Base-by-base conservation (phyloP, 2,888 invertebrate species). In the Hypercompe scribonia region DNA sequence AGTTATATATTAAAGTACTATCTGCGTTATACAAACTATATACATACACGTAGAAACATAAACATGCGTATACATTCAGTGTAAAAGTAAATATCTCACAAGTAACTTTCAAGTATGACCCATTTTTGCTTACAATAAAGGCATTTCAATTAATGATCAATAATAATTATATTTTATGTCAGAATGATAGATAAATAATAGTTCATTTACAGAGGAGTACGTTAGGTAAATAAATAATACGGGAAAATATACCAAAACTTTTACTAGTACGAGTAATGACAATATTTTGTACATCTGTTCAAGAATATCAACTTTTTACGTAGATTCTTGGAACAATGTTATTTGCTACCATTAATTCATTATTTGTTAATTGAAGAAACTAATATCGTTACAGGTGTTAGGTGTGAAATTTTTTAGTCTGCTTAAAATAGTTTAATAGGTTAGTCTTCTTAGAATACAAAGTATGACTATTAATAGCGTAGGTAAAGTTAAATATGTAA, bases 1-100 rank as follows among this genome's bases (percentile, higher is more conserved):
- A 71, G 80, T 68, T 65, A 71, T 69, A 72, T 36, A 79, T 76
- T 74, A 64, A 72, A 77, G 78, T 73, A 77, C 64, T 75, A 46
- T 64, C 70, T 73, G 76, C 74, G 72, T 81, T 78, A 73, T 42
- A 66, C 24, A 24, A 50, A 10, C 68, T 65, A 15, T 61, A 61
- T 28, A 31, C 31, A 31, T 13, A 28, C 34, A 54, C 58, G 11
- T 76, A 72, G 42, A 58, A n/a, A 70, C 18, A 70, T 33, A 39
- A n/a, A 46, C 11, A 68, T 58, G 10, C 2, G n/a, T 58, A 13
- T 13, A 21, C 54, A n/a, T 65, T 54, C 10, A 3, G n/a, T 15
- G 34, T 58, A 28, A 7, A 67, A n/a, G 18, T 24, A 13, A n/a
- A 39, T 36, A 68, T 54, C 31, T 50, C 8, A 46, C 1, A 18